A percentile compares a stretch with the other conserved stretches of the same genome.
Evolutionary conservation across 1,140 invertebrate species (phyloP).

Genomic region (Nomia melanderi): DNA sequence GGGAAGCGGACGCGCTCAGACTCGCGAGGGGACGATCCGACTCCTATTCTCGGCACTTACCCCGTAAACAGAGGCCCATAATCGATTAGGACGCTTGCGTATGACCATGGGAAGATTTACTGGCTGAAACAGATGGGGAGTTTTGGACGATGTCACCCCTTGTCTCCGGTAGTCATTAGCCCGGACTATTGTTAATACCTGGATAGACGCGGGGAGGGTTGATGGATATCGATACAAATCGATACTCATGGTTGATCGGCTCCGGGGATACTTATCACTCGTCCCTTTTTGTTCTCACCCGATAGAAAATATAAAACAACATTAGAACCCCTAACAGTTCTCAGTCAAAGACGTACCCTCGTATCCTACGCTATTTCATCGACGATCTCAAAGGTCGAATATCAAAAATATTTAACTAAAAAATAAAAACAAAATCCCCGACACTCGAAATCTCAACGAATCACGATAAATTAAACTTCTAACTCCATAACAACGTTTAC

Average conservation of each 20-base stretch:
- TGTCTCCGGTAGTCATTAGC: constrained; percentile 71
- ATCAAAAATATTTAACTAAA: too few relatives aligned
- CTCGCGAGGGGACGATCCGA: constrained; percentile 39
- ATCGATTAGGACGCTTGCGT: constrained; percentile 63
- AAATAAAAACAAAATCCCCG: too few relatives aligned
- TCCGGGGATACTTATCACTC: constrained; percentile 14
- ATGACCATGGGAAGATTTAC: constrained; percentile 69
- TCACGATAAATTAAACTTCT: too few relatives aligned
- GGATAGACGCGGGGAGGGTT: constrained; percentile 52
- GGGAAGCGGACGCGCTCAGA: constrained; percentile 39
- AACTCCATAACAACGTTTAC: too few relatives aligned
- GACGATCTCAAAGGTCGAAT: too few relatives aligned
- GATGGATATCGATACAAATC: constrained; percentile 64
- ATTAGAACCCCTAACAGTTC: too few relatives aligned
- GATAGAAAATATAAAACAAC: background rate
- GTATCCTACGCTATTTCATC: too few relatives aligned
- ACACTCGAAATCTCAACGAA: too few relatives aligned
- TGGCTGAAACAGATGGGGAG: constrained; percentile 68
- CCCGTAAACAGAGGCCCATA: constrained; percentile 52
- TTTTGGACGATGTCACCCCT: constrained; percentile 68
- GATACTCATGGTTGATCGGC: constrained; percentile 61
- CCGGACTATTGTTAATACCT: constrained; percentile 61
- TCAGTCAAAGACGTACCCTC: too few relatives aligned
- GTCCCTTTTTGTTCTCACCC: constrained; percentile 28
- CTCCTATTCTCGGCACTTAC: constrained; percentile 48